Evolutionary conservation across 2,797 vertebrate species (phyloP).

Genomic region (Cetoscarus ocellatus): DNA sequence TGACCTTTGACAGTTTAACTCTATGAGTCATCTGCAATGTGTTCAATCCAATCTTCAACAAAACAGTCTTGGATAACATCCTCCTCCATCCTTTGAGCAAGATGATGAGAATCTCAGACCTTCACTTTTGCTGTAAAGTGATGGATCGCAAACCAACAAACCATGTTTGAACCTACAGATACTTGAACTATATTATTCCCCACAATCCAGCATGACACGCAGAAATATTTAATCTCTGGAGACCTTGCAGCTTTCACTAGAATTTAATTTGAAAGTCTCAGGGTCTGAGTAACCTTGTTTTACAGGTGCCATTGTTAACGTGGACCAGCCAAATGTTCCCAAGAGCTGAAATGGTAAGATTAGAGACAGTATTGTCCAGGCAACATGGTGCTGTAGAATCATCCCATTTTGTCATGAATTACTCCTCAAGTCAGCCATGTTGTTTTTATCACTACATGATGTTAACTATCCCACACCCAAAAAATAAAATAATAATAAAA

Average conservation of each 20-base stretch:
- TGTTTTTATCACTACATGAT: conserved; percentile 34
- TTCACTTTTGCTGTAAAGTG: neutral
- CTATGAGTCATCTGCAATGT: neutral
- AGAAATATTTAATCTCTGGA: neutral
- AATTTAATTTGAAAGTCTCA: conserved; percentile 11
- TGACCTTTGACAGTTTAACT: neutral
- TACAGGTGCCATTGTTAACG: neutral
- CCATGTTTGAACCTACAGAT: neutral
- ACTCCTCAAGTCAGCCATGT: neutral
- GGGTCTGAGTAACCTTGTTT: neutral
- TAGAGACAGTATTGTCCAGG: conserved; percentile 3
- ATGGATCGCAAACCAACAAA: too few species aligned
- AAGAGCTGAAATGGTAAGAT: neutral
- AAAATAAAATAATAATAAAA: neutral
- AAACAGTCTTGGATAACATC: neutral
- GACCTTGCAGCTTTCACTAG: neutral
- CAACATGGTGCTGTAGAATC: neutral
- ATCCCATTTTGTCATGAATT: conserved; percentile 2
- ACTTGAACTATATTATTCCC: neutral
- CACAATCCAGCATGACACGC: neutral
- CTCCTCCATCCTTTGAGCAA: neutral
- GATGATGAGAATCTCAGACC: neutral
- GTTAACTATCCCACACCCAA: neutral
- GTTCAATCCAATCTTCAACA: neutral
- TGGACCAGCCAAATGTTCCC: neutral